phyloP scores from a whole-genome alignment of 2,113 vertebrate species.

The Gavialis gangeticus region DNA sequence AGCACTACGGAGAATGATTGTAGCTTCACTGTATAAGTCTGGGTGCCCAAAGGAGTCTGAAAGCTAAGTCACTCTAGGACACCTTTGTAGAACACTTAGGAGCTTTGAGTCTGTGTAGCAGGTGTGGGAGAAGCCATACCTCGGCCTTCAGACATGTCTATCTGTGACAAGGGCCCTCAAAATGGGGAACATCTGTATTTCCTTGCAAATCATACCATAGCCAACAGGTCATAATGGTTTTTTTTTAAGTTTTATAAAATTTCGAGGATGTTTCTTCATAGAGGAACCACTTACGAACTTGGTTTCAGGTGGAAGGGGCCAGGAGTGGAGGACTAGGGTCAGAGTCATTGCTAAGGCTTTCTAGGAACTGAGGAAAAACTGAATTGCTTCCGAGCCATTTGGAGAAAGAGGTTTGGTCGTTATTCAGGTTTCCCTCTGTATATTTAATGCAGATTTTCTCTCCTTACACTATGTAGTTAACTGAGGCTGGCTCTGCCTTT shows the following conservation, averaged over 20 bases:
- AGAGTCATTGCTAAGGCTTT: no score
- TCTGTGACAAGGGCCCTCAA: neutral
- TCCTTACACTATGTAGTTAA: neutral
- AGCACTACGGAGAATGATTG: neutral
- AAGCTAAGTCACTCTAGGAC: no score
- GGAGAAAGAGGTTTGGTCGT: neutral
- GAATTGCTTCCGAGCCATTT: neutral
- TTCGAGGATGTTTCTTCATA: no score
- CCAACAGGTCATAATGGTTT: no score
- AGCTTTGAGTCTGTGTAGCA: no score
- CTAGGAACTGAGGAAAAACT: neutral
- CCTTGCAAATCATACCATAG: no score
- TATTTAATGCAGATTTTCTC: slow-evolving; percentile 32
- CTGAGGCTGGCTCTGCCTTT: slow-evolving; percentile 22
- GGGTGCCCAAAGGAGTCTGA: neutral
- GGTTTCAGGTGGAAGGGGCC: no score
- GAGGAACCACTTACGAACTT: no score
- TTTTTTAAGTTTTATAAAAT: no score
- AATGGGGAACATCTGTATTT: neutral
- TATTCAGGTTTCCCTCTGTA: neutral
- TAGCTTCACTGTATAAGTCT: neutral
- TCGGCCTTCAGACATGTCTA: neutral
- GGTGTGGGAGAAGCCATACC: no score
- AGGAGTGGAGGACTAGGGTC: no score
- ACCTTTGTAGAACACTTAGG: no score